Percentiles rank a stretch among this genome's conserved stretches.
These are phyloP conservation scores for Dioctria linearis DNA, from an alignment of 2,888 invertebrate genomes.

Conservation along the genomic window DNA sequence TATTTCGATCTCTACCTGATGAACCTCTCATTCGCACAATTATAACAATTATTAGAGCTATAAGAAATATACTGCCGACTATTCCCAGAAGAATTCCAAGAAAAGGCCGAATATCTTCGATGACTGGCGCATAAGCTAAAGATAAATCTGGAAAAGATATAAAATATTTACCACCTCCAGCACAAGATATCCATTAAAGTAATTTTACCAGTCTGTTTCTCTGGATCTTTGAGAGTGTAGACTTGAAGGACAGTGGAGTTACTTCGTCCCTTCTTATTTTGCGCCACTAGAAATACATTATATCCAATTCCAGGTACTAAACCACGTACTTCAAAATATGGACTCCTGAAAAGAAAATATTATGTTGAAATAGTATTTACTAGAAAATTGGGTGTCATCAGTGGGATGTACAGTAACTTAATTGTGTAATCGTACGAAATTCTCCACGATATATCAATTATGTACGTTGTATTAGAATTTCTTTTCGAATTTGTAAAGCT, in stretches of 20 bases:
- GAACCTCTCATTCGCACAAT: constrained; percentile 73
- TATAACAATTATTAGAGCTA: constrained; percentile 73
- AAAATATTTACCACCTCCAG: constrained; percentile 35
- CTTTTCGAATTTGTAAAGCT: no score
- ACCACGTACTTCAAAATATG: constrained; percentile 78
- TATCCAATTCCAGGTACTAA: constrained; percentile 80
- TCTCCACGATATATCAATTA: no score
- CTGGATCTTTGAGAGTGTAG: constrained; percentile 81
- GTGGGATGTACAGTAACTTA: no score
- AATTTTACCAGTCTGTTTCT: constrained; percentile 78
- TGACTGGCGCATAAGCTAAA: constrained; percentile 70
- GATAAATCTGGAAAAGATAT: constrained; percentile 65
- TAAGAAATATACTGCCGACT: constrained; percentile 73
- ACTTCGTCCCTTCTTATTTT: constrained; percentile 82
- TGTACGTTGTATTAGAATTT: no score
- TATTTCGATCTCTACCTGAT: constrained; percentile 70
- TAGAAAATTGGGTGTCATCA: no score
- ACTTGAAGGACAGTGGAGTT: constrained; percentile 77
- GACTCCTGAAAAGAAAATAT: constrained; percentile 66
- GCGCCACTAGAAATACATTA: constrained; percentile 79
- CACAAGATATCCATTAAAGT: constrained; percentile 7
- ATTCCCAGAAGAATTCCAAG: constrained; percentile 73
- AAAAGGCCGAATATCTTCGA: constrained; percentile 74
- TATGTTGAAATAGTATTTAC: constrained; percentile 36
- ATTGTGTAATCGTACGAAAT: no score